Conservation (phyloP, 2,797 vertebrate species). For the Xenentodon cancila region DNA sequence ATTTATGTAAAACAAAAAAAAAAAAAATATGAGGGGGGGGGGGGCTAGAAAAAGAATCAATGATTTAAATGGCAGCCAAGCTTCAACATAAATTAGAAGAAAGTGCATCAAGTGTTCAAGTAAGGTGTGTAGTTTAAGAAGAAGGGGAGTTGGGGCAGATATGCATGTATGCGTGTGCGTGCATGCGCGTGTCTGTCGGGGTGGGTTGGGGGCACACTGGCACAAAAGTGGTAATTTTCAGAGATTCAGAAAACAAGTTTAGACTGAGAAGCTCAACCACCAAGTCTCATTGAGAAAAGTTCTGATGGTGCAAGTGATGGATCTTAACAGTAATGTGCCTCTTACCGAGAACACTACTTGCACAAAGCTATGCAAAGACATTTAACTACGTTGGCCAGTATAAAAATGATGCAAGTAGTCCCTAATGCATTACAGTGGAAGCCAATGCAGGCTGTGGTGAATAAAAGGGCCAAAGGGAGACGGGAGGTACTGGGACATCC, state of each 20-base stretch:
- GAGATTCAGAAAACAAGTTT: conserved; percentile 16
- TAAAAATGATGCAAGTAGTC: conserved; percentile 35
- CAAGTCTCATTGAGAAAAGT: conserved; percentile 15
- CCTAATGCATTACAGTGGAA: conserved; percentile 21
- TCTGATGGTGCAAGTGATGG: conserved; percentile 23
- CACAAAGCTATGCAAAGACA: conserved; percentile 40
- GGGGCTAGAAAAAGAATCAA: conserved; percentile 60
- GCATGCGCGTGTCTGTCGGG: too few species aligned
- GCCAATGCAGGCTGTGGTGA: conserved; percentile 18
- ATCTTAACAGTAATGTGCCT: conserved; percentile 41
- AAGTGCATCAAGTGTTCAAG: conserved; percentile 99
- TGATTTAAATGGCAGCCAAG: conserved; percentile 73
- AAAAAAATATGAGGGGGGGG: background rate
- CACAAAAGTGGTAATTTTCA: conserved; percentile 44
- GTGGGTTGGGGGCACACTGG: conserved; percentile 48
- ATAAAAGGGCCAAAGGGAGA: background rate
- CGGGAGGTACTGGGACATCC: conserved; percentile 8
- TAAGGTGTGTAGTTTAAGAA: conserved; percentile 84
- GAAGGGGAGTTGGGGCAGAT: conserved; percentile 5
- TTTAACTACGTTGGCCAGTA: conserved; percentile 32
- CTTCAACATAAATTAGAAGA: conserved; percentile 82
- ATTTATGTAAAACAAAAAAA: conserved; percentile 1
- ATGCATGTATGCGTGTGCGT: too few species aligned
- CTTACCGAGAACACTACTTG: conserved; percentile 32
- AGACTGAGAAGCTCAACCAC: conserved; percentile 34